A percentile compares a stretch with the other conserved stretches of the same genome.
Conservation (phyloP, 1,140 invertebrate species). For the Tachypleus tridentatus region DNA sequence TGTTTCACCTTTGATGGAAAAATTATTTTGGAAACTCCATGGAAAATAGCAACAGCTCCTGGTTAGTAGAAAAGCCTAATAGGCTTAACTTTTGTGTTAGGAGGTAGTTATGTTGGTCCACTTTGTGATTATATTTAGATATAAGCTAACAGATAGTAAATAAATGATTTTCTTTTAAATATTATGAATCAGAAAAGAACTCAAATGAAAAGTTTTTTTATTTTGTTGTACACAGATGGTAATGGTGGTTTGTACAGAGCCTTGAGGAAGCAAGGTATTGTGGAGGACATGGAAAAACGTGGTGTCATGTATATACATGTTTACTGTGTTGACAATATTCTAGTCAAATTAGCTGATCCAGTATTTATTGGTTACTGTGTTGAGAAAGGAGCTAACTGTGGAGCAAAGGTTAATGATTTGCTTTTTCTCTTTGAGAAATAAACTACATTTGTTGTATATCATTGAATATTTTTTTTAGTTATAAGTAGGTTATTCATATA, state of each 20-base stretch:
- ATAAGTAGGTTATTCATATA: too few species aligned
- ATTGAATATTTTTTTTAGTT: too few species aligned
- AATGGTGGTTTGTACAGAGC: constrained; percentile 94
- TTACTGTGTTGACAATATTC: constrained; percentile 97
- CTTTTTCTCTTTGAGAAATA: not conserved
- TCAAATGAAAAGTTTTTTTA: not conserved
- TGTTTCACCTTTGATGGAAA: constrained; percentile 90
- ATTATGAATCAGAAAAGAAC: not conserved
- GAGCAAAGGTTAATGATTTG: constrained; percentile 57
- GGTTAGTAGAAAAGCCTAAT: constrained; percentile 30
- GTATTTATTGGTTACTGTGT: constrained; percentile 92
- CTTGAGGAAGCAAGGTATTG: constrained; percentile 55
- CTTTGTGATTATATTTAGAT: not conserved
- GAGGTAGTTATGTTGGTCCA: not conserved
- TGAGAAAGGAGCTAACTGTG: constrained; percentile 75
- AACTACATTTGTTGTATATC: not conserved
- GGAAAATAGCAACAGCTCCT: constrained; percentile 72
- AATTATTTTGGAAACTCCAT: constrained; percentile 65
- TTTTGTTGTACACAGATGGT: constrained; percentile 45
- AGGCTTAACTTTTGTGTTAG: not conserved
- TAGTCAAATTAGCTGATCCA: constrained; percentile 96
- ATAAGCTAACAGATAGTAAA: too few species aligned
- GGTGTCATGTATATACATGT: constrained; percentile 85
- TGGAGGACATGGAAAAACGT: constrained; percentile 66
- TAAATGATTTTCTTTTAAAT: not conserved